A percentile compares a stretch with the other conserved stretches of the same genome.
phyloP scores from a whole-genome alignment of 2,797 vertebrate species.

The Apogon hyalosoma region DNA sequence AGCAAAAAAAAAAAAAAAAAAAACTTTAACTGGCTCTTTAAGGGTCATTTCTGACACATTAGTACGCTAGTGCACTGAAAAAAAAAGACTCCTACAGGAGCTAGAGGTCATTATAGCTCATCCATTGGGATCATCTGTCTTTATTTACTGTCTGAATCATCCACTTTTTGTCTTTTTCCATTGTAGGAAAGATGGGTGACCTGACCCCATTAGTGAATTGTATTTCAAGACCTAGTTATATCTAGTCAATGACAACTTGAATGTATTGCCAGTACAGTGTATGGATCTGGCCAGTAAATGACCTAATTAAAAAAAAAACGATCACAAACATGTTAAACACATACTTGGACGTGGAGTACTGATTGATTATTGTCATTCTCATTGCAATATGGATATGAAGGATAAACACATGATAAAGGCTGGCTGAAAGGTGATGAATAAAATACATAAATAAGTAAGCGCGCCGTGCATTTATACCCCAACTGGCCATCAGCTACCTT shows the following conservation, averaged over 20 bases:
- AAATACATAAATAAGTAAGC: no score
- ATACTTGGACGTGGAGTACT: neutral
- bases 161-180: neutral
- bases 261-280: neutral
- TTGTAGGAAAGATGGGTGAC: neutral
- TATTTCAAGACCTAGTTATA: neutral
- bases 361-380: no score
- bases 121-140: slow-evolving; percentile 18
- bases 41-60: neutral
- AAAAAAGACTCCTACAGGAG: neutral
- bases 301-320: neutral
- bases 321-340: neutral
- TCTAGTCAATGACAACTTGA: slow-evolving; percentile 9
- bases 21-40: neutral
- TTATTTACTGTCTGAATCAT: slow-evolving; percentile 11
- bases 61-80: neutral
- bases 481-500: no score
- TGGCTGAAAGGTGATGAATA: no score
- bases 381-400: no score
- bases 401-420: no score
- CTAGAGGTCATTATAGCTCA: slow-evolving; percentile 12
- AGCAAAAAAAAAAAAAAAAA: neutral
- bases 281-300: neutral
- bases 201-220: slow-evolving; percentile 6
- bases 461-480: no score